Evolutionary conservation across 2,113 vertebrate species (phyloP).

Genomic region (Ellobius talpinus): DNA sequence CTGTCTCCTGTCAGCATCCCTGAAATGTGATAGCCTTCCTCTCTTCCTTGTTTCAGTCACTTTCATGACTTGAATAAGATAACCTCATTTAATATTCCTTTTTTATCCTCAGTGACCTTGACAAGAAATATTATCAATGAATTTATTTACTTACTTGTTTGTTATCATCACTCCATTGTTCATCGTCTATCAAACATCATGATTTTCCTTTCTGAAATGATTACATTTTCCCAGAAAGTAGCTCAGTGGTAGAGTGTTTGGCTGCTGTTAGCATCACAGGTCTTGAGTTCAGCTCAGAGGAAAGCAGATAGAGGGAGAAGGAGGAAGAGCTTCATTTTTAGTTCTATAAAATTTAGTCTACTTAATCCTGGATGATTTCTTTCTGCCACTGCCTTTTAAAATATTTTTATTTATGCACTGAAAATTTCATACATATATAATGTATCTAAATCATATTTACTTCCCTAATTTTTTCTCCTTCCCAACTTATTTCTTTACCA

Average conservation of each 20-base stretch:
- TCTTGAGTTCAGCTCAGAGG: background rate
- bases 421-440: background rate
- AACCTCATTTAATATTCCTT: background rate
- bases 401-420: background rate
- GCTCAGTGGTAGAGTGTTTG: background rate
- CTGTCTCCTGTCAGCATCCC: background rate
- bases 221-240: background rate
- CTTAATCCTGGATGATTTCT: background rate
- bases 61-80: background rate
- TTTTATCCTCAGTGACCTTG: background rate
- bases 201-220: background rate
- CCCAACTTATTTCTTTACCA: background rate
- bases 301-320: fast-evolving
- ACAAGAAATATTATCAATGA: background rate
- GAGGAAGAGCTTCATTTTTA: background rate
- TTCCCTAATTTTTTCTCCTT: background rate
- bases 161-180: background rate
- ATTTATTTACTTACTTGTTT: background rate
- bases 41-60: background rate
- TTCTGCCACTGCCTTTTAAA: background rate
- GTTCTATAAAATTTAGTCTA: background rate
- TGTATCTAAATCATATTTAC: background rate
- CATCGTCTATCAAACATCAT: background rate
- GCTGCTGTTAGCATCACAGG: background rate
- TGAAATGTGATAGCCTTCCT: background rate